Conservation (phyloP, 1,140 invertebrate genomes). For the Trichonephila clavipes region DNA sequence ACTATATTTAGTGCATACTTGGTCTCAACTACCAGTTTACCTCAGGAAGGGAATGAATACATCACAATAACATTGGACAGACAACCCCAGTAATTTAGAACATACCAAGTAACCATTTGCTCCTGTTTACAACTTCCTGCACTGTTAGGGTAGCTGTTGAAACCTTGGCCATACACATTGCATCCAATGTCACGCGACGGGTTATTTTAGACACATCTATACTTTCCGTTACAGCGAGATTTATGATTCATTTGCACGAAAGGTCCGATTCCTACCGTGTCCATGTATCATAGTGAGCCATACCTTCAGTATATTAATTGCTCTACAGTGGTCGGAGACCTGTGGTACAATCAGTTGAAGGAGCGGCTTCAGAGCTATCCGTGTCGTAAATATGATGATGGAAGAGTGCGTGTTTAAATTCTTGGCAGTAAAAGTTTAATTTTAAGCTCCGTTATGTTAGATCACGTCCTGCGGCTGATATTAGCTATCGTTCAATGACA, state of each 20-base stretch:
- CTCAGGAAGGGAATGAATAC: conserved; percentile 15
- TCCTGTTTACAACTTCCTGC: conserved; percentile 70
- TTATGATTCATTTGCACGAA: conserved; percentile 70
- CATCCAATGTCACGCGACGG: conserved; percentile 47
- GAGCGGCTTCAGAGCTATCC: not conserved
- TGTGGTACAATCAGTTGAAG: not conserved
- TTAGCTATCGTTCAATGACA: not conserved
- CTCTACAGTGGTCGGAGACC: not conserved
- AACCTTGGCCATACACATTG: not conserved
- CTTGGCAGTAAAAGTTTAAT: not conserved
- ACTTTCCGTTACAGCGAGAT: conserved; percentile 68
- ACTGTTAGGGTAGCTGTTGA: conserved; percentile 31
- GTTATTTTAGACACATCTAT: conserved; percentile 72
- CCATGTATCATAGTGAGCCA: conserved; percentile 14
- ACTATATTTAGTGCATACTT: not conserved
- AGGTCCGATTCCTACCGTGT: conserved; percentile 52
- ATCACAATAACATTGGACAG: conserved; percentile 7
- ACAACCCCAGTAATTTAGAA: conserved; percentile 51
- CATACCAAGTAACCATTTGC: conserved; percentile 41
- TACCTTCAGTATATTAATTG: conserved; percentile 45
- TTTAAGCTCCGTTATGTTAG: conserved; percentile 29
- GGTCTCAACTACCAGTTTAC: not conserved
- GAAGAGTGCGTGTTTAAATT: conserved; percentile 41
- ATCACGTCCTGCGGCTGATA: not conserved
- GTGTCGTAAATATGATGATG: not conserved